Evolutionary conservation across 2,888 invertebrate species (phyloP), one percentile per base, ranked within the genome.

Genomic region (Exephanes ischioxanthus): DNA sequence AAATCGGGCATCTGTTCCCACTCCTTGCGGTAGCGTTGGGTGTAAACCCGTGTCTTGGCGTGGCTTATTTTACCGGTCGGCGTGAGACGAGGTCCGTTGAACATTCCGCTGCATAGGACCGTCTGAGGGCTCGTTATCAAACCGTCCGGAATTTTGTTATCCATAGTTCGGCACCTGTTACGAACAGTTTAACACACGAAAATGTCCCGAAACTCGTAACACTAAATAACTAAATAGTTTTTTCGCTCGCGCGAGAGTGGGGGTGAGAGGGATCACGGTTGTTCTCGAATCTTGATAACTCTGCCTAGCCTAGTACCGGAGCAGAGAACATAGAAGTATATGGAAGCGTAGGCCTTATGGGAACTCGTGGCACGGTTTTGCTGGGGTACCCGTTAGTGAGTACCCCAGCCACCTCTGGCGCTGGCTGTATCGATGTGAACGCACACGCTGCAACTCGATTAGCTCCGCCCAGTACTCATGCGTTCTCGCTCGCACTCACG

Each of bases 1-100:
- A 95, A 95, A 93, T 95, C 95, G 0, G 95, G 94, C 95, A 95
- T 95, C 87, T 94, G 93, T 91, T 95, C 95, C 95, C 95, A 95
- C 87, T 95, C 95, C 88, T 94, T 94, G 22, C 95, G 94, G 89
- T 95, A 95, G 0, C 95, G 95, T 91, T 95, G 95, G 82, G 95
- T 95, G 87, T 95, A 95, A 90, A 94, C 94, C 2, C 94, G 92
- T 3, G 94, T 93, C 87, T 94, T 94, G 5, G 94, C 94, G 87
- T 93, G 92, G 86, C 94, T 94, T 84, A 94, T 92, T 93, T 93
- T 94, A 19, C 94, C 94, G 58, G 94, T 94, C 41, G 94, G 94
- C 22, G 94, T 94, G 19, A 92, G 89, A 73, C 92, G 89, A 55
- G 89, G 87, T 19, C 71, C 75, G 33, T 84, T 76, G 72, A 78